These are phyloP conservation scores for Beaufortia kweichowensis DNA, from an alignment of 2,113 vertebrate species.

Conservation along the genomic window DNA sequence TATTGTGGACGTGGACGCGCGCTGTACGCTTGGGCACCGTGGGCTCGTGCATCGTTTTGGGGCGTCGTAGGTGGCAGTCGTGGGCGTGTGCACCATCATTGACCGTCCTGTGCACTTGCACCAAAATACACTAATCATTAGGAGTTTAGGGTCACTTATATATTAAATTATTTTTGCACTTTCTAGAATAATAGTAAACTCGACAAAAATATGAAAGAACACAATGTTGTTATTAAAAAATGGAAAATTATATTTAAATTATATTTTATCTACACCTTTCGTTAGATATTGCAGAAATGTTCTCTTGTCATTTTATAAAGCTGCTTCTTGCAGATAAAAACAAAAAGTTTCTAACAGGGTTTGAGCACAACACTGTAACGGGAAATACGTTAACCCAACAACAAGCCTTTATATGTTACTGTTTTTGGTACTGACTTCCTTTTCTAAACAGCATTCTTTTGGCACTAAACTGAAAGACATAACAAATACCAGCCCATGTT, in stretches of 20 bases:
- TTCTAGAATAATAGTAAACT: no score
- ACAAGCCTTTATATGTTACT: neutral
- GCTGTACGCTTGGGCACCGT: neutral
- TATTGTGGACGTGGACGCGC: neutral
- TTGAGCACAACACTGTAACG: neutral
- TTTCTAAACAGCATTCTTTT: neutral
- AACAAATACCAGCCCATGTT: neutral
- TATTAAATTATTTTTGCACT: no score
- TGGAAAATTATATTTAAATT: no score
- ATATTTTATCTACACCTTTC: no score
- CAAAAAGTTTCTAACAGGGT: no score
- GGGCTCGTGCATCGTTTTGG: neutral
- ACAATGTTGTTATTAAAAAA: no score
- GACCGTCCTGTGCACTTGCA: neutral
- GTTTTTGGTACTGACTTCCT: conserved; percentile 3
- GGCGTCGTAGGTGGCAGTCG: neutral
- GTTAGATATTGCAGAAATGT: no score
- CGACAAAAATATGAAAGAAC: no score
- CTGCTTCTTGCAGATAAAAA: no score
- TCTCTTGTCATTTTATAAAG: no score
- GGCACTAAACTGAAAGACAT: neutral
- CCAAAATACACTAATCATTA: no score
- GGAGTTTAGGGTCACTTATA: neutral
- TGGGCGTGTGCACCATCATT: neutral
- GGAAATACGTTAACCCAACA: neutral